These are phyloP conservation scores for Pipistrellus pygmaeus DNA, from an alignment of 2,797 vertebrate genomes.

Conservation along the genomic window DNA sequence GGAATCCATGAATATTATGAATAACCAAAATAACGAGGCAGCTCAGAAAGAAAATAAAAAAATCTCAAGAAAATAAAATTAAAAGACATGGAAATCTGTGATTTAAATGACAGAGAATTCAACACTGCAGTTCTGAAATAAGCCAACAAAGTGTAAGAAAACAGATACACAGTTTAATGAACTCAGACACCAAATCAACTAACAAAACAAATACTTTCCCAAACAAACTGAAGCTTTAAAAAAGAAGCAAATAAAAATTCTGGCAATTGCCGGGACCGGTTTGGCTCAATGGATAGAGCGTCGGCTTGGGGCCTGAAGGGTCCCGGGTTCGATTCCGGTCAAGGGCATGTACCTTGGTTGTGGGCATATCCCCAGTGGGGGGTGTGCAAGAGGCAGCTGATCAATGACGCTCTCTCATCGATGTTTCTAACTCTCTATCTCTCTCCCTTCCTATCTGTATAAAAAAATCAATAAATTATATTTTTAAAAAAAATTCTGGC, in stretches of 20 bases:
- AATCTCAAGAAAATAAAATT: not conserved
- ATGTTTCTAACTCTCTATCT: too few species aligned
- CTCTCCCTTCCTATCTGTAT: too few species aligned
- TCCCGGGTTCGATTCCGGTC: too few species aligned
- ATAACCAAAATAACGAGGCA: not conserved
- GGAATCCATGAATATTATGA: not conserved
- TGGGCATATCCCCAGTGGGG: too few species aligned
- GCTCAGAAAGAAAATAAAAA: not conserved
- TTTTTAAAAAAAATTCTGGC: too few species aligned
- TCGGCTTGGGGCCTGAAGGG: too few species aligned
- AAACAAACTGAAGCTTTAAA: not conserved
- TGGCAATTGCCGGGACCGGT: too few species aligned
- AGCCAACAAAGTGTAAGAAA: not conserved
- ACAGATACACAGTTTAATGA: not conserved
- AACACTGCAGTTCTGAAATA: not conserved
- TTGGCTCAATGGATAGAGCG: too few species aligned
- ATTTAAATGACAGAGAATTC: not conserved
- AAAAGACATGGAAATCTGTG: not conserved
- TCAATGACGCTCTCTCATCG: too few species aligned
- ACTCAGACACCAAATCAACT: not conserved
- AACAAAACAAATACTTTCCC: not conserved
- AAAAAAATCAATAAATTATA: too few species aligned
- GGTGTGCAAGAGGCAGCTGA: too few species aligned
- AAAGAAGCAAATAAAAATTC: not conserved
- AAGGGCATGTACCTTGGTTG: too few species aligned